Conservation (phyloP, 2,797 vertebrate genomes). For the Eulemur rubriventer region DNA sequence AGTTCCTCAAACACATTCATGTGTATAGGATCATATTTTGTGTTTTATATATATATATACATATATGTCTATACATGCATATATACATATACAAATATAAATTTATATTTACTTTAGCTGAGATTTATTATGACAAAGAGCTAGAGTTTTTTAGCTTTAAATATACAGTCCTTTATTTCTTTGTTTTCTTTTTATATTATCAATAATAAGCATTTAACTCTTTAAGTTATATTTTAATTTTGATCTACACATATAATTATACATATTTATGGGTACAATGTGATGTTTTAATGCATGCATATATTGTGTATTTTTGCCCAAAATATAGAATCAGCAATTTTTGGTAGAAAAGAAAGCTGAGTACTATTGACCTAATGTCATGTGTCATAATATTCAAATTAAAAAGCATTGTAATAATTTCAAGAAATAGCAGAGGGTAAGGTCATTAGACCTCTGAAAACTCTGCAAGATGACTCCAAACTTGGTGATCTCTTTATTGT, state of each 20-base stretch:
- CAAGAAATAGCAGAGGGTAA: slow-evolving; percentile 12
- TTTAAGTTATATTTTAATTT: not conserved
- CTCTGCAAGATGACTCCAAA: not conserved
- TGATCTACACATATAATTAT: not conserved
- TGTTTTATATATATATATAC: no score
- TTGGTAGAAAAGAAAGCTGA: not conserved
- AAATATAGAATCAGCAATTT: not conserved
- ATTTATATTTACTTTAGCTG: not conserved
- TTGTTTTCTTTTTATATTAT: not conserved
- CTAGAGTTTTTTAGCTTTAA: not conserved
- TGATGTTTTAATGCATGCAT: not conserved
- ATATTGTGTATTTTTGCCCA: not conserved
- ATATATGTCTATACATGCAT: no score
- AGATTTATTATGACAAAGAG: not conserved
- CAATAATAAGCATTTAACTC: not conserved
- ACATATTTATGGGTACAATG: not conserved
- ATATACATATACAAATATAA: not conserved
- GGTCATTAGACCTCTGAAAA: slow-evolving; percentile 51
- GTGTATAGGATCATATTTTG: not conserved
- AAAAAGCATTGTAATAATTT: slow-evolving; percentile 58
- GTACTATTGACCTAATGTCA: not conserved
- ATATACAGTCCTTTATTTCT: not conserved
- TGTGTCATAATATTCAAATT: slow-evolving; percentile 30
- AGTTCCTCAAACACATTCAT: not conserved
- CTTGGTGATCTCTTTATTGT: slow-evolving; percentile 35